These are phyloP conservation scores for Suillia variegata DNA, from an alignment of 2,888 invertebrate species.

Conservation along the genomic window DNA sequence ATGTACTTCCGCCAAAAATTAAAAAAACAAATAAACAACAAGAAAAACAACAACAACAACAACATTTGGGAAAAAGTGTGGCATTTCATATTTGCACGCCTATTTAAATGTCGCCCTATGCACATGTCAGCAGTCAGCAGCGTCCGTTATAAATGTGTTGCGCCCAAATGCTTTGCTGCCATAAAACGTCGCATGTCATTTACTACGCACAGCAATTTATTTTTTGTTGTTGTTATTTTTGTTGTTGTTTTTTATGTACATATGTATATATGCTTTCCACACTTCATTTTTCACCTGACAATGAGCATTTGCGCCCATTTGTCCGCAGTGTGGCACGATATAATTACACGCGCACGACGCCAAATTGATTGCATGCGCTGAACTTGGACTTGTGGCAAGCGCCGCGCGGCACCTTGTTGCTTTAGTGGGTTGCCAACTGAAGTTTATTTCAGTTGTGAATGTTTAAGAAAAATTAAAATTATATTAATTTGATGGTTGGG, in stretches of 20 bases:
- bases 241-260: constrained; percentile 5
- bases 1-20: background rate
- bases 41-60: no score
- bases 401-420: background rate
- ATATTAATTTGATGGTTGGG: background rate
- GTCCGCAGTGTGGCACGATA: background rate
- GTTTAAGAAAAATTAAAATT: no score
- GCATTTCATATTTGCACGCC: background rate
- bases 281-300: background rate
- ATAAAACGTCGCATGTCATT: constrained; percentile 19
- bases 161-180: constrained; percentile 10
- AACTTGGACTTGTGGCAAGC: background rate
- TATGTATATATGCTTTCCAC: background rate
- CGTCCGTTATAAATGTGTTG: constrained; percentile 15
- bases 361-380: background rate
- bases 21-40: background rate
- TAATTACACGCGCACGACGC: background rate
- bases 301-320: background rate
- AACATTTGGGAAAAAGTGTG: background rate
- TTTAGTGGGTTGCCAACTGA: background rate
- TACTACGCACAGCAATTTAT: background rate
- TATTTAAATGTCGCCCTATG: constrained; percentile 3
- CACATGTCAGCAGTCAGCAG: constrained; percentile 9
- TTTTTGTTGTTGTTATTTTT: no score
- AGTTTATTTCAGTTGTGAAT: background rate